Base-by-base conservation (phyloP, 2,113 vertebrate species). In the cat (Felis catus) region DNA sequence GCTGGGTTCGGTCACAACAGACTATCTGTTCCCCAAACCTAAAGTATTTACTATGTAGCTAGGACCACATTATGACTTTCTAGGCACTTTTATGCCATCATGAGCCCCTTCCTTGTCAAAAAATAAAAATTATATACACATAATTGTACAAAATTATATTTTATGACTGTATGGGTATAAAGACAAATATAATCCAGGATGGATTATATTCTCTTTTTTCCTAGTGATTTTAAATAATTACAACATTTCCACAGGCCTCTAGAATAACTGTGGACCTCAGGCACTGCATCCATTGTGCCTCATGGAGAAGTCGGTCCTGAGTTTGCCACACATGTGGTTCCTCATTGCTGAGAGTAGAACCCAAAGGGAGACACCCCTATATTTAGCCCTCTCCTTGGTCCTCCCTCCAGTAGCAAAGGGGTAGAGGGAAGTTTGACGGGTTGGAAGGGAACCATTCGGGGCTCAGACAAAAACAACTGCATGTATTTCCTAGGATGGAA, bases 141-240 rank as follows among this genome's bases (percentile, higher is more conserved):
- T 27, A 89, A 33, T 36, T 11, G 27, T 11, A 73, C 4, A 45
- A 23, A 78, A 48, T 76, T 74, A 18, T 83, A 94, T 74, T 61
- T 94, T 88, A 45, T 80, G 55, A 90, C n/a, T 73, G 2, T 70
- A 14, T 91, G 87, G 27, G 29, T 78, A 23, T 68, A 71, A 95
- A 93, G 73, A 80, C n/a, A 45, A 89, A 36, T 39, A 88, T 73
- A 91, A 86, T 63, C 45, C 7, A 45, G n/a, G 45, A 6, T 63
- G 13, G 29, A 61, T 33, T 90, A 5, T 87, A 78, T 39, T 81
- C 10, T 93, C 51, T 66, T 55, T 93, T 84, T 95, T 74, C 6
- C 53, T 87, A 21, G 31, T 73, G 45, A 81, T 82, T 78, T 82
- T 66, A 94, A 87, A 66, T 2, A 41, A 61, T 71, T 73, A 12